Percentiles rank a stretch among this genome's conserved stretches.
phyloP scores from a whole-genome alignment of 2,113 vertebrate genomes.

The Colaptes auratus region DNA sequence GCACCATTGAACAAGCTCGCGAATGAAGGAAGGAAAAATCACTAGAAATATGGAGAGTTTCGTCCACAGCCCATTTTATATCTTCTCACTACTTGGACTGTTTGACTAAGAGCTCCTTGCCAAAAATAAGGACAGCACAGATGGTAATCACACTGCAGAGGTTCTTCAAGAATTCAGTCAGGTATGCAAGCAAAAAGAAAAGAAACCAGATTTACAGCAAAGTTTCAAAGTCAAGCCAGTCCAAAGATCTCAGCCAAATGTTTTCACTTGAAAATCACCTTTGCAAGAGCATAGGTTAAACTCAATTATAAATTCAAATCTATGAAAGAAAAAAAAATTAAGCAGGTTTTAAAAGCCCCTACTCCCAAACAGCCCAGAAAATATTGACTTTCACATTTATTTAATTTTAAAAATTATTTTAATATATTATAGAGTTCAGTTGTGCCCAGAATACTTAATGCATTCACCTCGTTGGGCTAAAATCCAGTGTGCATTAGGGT shows the following conservation, averaged over 20 bases:
- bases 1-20: background rate
- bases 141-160: background rate
- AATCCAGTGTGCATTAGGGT: background rate
- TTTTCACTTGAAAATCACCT: no score
- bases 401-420: background rate
- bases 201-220: background rate
- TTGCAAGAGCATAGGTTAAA: background rate
- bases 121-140: background rate
- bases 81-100: background rate
- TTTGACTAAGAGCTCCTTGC: background rate
- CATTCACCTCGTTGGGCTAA: background rate
- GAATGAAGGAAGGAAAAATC: background rate
- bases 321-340: background rate
- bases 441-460: background rate
- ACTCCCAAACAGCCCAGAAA: background rate
- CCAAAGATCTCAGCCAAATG: background rate
- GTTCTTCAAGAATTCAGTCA: background rate
- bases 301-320: background rate
- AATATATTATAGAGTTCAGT: fast-evolving
- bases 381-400: background rate
- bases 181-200: background rate
- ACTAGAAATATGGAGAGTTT: background rate
- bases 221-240: background rate
- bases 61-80: background rate
- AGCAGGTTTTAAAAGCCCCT: background rate